phyloP scores from a whole-genome alignment of 2,797 vertebrate genomes.

The Coreius guichenoti region DNA sequence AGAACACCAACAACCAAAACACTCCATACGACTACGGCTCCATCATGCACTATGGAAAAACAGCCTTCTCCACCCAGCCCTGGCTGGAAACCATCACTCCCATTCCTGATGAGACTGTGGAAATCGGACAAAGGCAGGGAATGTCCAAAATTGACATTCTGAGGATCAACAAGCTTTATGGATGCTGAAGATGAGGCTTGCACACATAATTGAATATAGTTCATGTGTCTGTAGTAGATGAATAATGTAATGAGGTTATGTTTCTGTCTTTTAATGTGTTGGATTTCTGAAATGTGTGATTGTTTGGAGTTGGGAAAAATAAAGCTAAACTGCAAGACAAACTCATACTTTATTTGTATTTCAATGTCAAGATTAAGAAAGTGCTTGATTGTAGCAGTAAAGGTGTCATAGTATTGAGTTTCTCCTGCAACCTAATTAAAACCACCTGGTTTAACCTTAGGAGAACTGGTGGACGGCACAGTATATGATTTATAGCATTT shows the following conservation, averaged over 20 bases:
- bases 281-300: constrained; percentile 2
- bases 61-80: constrained; percentile 47
- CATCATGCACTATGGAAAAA: constrained; percentile 77
- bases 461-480: background rate
- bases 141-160: constrained; percentile 56
- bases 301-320: background rate
- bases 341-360: background rate
- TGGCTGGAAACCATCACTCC: constrained; percentile 60
- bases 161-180: constrained; percentile 60
- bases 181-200: constrained; percentile 20
- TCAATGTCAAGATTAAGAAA: background rate
- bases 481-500: background rate
- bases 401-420: background rate
- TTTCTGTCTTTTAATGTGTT: background rate
- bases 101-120: constrained; percentile 46
- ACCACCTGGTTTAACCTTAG: background rate
- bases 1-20: constrained; percentile 71
- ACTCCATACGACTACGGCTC: constrained; percentile 76
- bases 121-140: constrained; percentile 52
- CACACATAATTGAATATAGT: background rate
- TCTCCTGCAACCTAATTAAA: background rate
- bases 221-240: background rate
- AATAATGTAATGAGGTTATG: background rate
- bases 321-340: background rate
- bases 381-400: background rate